Evolutionary conservation across 92 coral and sea anemone genomes (phyloP), one percentile per base, ranked within the genome.

Genomic region (Pocillopora grandis): DNA sequence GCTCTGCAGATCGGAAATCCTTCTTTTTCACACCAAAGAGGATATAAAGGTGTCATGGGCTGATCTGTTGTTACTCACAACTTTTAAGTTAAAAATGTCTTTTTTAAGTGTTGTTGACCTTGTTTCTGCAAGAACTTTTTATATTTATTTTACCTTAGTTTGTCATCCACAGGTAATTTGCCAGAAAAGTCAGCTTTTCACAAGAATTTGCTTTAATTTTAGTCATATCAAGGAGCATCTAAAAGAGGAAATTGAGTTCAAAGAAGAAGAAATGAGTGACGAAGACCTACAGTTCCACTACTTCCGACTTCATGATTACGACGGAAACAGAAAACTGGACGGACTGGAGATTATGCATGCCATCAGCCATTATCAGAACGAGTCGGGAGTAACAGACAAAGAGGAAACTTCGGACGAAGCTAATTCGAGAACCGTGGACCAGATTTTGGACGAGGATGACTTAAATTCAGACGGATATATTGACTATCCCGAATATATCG

Each of bases 201-300:
- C 52, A 42, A 2, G 8, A 42, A 42, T 42, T 42, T 42, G 0
- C 8, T 42, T 42, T 7, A 42, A 57, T 61, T 77, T 36, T 76
- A 95, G 98, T 4, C 98, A 95, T 75, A 95, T 95, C 8, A 92
- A 95, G 86, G 97, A 93, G 71, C 98, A 95, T 87, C 90, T 95
- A 5, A 95, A 92, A 83, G 98, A 95, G 12, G 98, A 93, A 75
- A 95, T 94, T 37, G 97, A 95, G 33, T 78, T 91, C n/a, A 93
- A 92, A 65, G 98, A 95, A 69, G 82, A 37, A 3, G 72, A 88
- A 31, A 79, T 95, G 84, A 95, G 90, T 65, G 96, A 95, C 2
- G 98, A 93, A 61, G 98, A 92, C 59, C 93, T 95, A 27, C 94
- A 93, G 73, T 92, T 95, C 75, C 98, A 95, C 77, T 95, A 92